Conservation (phyloP, 2,113 vertebrate species). For the Hippocampus mohnikei region DNA sequence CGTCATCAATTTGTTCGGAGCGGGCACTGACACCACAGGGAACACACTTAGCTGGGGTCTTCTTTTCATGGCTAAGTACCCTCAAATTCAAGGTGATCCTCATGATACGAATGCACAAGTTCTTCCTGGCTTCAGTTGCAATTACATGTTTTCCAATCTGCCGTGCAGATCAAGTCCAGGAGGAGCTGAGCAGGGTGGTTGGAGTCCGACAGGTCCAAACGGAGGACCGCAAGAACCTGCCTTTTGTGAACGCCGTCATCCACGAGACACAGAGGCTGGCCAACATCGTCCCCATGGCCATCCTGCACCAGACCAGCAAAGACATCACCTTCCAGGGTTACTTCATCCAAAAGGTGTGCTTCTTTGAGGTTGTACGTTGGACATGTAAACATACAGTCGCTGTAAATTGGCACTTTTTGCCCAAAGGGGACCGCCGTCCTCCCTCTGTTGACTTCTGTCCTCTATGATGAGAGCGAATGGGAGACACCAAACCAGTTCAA, state of each 20-base stretch:
- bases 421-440: constrained; percentile 60
- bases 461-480: constrained; percentile 66
- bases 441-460: constrained; percentile 65
- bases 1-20: constrained; percentile 57
- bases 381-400: background rate
- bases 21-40: constrained; percentile 66
- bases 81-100: constrained; percentile 69
- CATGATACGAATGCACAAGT: background rate
- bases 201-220: constrained; percentile 51
- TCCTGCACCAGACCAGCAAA: constrained; percentile 36
- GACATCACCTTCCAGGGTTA: constrained; percentile 59
- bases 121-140: constrained; percentile 18
- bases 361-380: too few relatives aligned
- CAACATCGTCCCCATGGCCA: constrained; percentile 52
- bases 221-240: constrained; percentile 62
- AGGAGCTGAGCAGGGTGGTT: constrained; percentile 64
- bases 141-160: constrained; percentile 27
- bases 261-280: constrained; percentile 67
- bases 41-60: constrained; percentile 62
- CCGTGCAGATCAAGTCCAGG: constrained; percentile 55
- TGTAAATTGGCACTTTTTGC: background rate
- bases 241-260: constrained; percentile 69
- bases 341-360: constrained; percentile 34
- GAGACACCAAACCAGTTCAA: constrained; percentile 62
- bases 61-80: constrained; percentile 67